phyloP scores from a whole-genome alignment of 2,113 vertebrate species.

The Percopsis transmontana region DNA sequence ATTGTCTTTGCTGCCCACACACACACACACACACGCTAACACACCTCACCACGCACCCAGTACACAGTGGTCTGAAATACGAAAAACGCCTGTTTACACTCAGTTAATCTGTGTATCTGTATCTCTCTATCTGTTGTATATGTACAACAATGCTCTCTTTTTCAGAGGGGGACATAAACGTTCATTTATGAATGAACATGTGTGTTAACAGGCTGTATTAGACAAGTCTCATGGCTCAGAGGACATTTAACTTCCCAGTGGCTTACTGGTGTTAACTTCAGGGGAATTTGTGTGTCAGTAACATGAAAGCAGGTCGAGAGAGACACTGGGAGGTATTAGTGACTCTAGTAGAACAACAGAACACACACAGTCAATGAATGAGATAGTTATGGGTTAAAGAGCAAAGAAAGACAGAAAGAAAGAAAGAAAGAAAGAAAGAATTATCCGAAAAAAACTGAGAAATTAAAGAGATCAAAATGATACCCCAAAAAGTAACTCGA shows the following conservation, averaged over 20 bases:
- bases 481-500: no score
- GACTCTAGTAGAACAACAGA: background rate
- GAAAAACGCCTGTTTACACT: slow-evolving; percentile 18
- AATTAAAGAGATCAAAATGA: background rate
- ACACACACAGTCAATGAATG: no score
- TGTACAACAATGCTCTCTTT: background rate
- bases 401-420: no score
- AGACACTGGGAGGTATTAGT: background rate
- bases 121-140: background rate
- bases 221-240: no score
- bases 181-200: no score
- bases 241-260: no score
- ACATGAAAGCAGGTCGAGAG: background rate
- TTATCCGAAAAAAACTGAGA: background rate
- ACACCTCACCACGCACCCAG: background rate
- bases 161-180: no score
- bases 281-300: no score
- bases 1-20: slow-evolving; percentile 31
- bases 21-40: background rate
- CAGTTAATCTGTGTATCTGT: slow-evolving; percentile 30
- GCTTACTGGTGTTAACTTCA: no score
- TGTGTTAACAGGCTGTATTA: no score
- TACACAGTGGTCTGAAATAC: slow-evolving; percentile 30
- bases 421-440: no score
- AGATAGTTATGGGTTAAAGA: no score